Conservation (phyloP, 2,113 vertebrate genomes). For the Ramphastos sulfuratus region DNA sequence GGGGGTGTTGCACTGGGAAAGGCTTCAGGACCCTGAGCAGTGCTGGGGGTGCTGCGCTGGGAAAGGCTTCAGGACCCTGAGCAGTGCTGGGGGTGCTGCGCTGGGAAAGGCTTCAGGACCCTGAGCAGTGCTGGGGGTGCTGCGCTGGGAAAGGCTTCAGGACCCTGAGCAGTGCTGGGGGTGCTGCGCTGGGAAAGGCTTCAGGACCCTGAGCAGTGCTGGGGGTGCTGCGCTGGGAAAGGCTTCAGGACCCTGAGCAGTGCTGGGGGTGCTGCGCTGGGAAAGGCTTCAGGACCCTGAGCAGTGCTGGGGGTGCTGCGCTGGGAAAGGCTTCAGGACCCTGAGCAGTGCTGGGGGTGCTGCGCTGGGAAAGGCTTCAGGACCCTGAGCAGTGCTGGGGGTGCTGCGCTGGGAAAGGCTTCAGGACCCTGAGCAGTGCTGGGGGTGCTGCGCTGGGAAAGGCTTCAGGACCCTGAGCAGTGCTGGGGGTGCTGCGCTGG, state of each 20-base stretch:
- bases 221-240: background rate
- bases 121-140: too few relatives aligned
- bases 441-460: background rate
- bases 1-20: background rate
- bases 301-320: too few relatives aligned
- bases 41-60: background rate
- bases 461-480: too few relatives aligned
- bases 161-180: fast-evolving
- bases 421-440: fast-evolving
- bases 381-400: too few relatives aligned
- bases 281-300: too few relatives aligned
- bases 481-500: background rate
- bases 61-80: background rate
- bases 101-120: background rate
- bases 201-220: too few relatives aligned
- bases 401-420: background rate
- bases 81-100: background rate
- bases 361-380: background rate
- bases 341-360: background rate
- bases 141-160: background rate
- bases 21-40: too few relatives aligned
- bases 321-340: background rate
- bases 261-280: background rate
- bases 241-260: fast-evolving
- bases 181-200: background rate